Evolutionary conservation across 2,113 vertebrate species (phyloP).

Genomic region (Rhinopomastus cyanomelas): DNA sequence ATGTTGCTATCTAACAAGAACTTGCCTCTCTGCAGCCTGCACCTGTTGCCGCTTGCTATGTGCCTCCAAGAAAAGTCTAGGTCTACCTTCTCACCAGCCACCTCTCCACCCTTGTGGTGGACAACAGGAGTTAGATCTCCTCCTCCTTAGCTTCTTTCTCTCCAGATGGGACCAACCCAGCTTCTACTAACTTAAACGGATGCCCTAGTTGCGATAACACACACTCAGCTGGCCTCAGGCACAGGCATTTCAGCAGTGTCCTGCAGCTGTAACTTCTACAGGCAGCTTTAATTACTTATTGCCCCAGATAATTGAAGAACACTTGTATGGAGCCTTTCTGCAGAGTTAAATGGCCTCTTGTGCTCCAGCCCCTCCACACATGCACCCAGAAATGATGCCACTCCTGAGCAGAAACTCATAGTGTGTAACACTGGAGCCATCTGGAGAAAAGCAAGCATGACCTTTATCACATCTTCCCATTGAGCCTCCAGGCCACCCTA

Average conservation of each 20-base stretch:
- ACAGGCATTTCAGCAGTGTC: neutral
- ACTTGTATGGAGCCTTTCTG: neutral
- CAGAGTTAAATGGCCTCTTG: neutral
- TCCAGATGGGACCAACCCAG: neutral
- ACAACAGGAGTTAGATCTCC: neutral
- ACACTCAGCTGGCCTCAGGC: neutral
- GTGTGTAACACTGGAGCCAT: neutral
- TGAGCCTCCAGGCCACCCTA: neutral
- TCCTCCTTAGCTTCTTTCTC: neutral
- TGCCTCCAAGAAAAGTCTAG: neutral
- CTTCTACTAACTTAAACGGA: neutral
- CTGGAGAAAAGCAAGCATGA: neutral
- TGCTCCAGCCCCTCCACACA: neutral
- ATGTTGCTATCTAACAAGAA: neutral
- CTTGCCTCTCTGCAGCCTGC: neutral
- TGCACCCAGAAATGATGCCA: neutral
- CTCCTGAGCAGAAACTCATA: neutral
- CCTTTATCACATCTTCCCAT: neutral
- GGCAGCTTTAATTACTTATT: neutral
- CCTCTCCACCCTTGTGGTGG: rapidly evolving
- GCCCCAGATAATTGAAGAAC: neutral
- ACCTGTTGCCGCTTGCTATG: neutral
- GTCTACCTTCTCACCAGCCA: neutral
- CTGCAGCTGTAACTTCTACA: neutral
- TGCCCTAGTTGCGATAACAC: neutral